Conservation (phyloP, 2,113 vertebrate species). For the Trogon melanurus region DNA sequence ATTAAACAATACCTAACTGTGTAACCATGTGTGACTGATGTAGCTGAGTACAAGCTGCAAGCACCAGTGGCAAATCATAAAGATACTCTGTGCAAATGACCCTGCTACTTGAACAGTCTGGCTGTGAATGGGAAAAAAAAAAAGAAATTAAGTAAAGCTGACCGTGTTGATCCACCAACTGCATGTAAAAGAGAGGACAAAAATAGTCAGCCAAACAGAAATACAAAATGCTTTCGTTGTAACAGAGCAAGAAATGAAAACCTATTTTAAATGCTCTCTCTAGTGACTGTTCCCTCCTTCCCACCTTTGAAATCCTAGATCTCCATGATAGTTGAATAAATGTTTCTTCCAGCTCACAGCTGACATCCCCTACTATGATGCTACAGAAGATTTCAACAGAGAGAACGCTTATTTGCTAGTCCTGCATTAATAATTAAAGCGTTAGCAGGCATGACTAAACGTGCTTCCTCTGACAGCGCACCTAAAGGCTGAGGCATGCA, state of each 20-base stretch:
- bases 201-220: conserved; percentile 12
- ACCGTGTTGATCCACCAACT: neutral
- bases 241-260: neutral
- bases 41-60: neutral
- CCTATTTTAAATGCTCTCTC: neutral
- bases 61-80: neutral
- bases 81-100: neutral
- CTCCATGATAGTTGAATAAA: neutral
- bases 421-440: neutral
- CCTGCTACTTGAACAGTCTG: conserved; percentile 15
- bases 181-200: neutral
- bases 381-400: neutral
- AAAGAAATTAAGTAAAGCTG: neutral
- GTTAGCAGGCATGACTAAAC: neutral
- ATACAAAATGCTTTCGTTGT: neutral
- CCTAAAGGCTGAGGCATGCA: neutral
- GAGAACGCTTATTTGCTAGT: neutral
- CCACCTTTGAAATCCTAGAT: neutral
- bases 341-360: neutral
- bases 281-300: neutral
- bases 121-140: neutral
- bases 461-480: neutral
- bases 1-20: neutral
- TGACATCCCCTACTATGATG: neutral
- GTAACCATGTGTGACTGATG: neutral